Evolutionary conservation across 2,888 invertebrate species (phyloP), one percentile per base, ranked within the genome.

Genomic region (Pachliopta kotzebuea): DNA sequence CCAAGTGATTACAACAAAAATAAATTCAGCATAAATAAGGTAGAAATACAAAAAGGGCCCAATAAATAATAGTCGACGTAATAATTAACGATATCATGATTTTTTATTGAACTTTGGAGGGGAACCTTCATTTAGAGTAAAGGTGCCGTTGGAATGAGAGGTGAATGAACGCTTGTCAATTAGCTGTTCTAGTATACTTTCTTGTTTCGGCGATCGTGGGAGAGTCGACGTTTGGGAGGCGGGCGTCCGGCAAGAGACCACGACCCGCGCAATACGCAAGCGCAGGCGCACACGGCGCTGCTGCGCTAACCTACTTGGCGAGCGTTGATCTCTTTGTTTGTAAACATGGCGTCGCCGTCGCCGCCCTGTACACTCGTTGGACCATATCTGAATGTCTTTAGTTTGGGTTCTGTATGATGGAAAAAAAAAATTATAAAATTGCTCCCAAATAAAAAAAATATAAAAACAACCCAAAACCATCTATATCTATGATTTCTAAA

Each of bases 291-390:
- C 71, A 68, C 68, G 68, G 79, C 80, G 76, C 73, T 74, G 80
- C 81, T 81, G 84, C 79, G 83, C 72, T 90, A 89, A 90, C 92
- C 91, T 90, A 92, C 90, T 90, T 92, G 78, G 80, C 82, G 92
- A 81, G 76, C 92, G 79, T 92, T 92, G 91, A 88, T 92, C 92
- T 90, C 84, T 86, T 90, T 92, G 92, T 92, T 92, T 90, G 88
- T 91, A 92, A 92, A 92, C 92, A 92, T 85, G 86, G 83, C 86
- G 82, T 77, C 82, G 81, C 72, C 74, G 78, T 72, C 76, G 76
- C 71, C 74, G 76, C 71, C 74, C 61, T 57, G 49, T 57, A 54
- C 65, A 58, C 49, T 61, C 58, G 52, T 55, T 50, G 62, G 31
- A 65, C 65, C 54, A 65, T 58, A 62, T 62, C 55, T 54, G 18